phyloP scores from a whole-genome alignment of 2,113 vertebrate species.

The Dicaeum eximium region DNA sequence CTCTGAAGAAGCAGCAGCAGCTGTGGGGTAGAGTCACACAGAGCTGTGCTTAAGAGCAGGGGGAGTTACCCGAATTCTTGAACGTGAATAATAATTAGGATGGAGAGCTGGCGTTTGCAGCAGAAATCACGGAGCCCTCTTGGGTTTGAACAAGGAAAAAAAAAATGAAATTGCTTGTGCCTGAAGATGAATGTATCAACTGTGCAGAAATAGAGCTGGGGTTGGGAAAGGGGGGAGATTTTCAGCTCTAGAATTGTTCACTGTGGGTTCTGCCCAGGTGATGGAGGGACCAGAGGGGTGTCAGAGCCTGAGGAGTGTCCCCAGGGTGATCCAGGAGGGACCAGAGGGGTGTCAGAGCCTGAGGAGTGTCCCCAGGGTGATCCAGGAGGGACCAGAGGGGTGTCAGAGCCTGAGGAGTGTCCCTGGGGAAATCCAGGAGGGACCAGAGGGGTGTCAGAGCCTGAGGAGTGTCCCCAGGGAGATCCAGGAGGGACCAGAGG shows the following conservation, averaged over 20 bases:
- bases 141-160: accelerated
- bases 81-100: background rate
- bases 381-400: too few relatives aligned
- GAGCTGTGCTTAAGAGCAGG: background rate
- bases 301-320: background rate
- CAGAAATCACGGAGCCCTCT: background rate
- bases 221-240: background rate
- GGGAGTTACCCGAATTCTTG: background rate
- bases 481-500: background rate
- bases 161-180: background rate
- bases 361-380: too few relatives aligned
- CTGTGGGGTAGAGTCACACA: background rate
- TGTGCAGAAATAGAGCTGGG: background rate
- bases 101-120: background rate
- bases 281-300: background rate
- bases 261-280: background rate
- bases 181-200: accelerated
- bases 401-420: too few relatives aligned
- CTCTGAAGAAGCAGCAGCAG: background rate
- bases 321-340: too few relatives aligned
- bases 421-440: too few relatives aligned
- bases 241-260: background rate
- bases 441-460: too few relatives aligned
- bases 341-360: too few relatives aligned
- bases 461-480: too few relatives aligned